phyloP scores from a whole-genome alignment of 2,113 vertebrate genomes.

The Pseudorectes ferrugineus region DNA sequence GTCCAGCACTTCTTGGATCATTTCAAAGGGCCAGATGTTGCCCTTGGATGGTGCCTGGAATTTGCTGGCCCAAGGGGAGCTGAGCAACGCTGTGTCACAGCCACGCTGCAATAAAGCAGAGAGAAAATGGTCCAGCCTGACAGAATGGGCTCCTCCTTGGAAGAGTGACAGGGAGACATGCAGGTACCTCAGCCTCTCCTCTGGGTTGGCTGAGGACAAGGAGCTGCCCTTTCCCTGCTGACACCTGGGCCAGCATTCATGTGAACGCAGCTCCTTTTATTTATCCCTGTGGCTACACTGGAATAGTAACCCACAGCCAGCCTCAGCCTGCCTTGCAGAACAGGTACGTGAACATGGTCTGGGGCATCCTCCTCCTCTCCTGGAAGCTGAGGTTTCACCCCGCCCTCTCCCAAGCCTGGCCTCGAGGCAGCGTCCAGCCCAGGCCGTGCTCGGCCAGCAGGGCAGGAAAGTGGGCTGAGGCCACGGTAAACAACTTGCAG shows the following conservation, averaged over 20 bases:
- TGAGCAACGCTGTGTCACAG: background rate
- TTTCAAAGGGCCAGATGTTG: background rate
- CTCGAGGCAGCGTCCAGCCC: background rate
- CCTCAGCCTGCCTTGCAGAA: slow-evolving; percentile 20
- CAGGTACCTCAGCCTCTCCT: background rate
- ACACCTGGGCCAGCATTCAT: background rate
- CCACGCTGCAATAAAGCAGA: fast-evolving
- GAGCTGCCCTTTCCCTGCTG: background rate
- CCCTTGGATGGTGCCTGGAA: background rate
- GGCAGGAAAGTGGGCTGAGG: background rate
- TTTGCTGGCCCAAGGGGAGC: background rate
- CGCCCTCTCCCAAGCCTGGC: background rate
- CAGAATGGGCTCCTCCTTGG: background rate
- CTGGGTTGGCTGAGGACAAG: background rate
- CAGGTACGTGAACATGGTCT: background rate
- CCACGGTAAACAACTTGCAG: background rate
- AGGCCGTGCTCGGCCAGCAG: background rate
- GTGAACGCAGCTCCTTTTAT: background rate
- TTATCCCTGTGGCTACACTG: background rate
- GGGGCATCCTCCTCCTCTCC: background rate
- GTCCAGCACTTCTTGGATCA: background rate
- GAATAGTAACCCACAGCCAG: slow-evolving; percentile 22
- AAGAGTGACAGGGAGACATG: background rate
- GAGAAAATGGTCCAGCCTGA: background rate
- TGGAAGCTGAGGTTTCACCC: slow-evolving; percentile 15